Percentiles rank a stretch among this genome's conserved stretches.
Evolutionary conservation across 2,797 vertebrate genomes (phyloP).

Genomic region (Scarus forsteni): DNA sequence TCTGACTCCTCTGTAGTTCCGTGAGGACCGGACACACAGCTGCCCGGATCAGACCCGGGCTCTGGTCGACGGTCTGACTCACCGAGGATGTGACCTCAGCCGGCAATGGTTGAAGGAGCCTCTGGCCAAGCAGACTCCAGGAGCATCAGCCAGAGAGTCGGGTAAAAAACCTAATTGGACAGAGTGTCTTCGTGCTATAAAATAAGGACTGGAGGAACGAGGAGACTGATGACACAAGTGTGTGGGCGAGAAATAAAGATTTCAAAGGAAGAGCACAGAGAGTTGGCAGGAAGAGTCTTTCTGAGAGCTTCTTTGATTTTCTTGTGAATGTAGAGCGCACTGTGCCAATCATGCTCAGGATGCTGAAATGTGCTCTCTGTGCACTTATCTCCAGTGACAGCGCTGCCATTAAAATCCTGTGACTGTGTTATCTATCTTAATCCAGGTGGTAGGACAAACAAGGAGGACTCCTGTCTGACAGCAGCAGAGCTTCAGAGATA

Average conservation of each 20-base stretch:
- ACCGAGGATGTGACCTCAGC: slow-evolving; percentile 57
- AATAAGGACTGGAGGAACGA: background rate
- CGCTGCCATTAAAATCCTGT: background rate
- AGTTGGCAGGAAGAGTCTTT: slow-evolving; percentile 41
- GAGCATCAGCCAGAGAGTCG: slow-evolving; percentile 23
- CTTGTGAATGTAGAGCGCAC: background rate
- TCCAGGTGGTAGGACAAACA: slow-evolving; percentile 41
- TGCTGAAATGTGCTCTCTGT: background rate
- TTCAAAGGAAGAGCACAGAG: slow-evolving; percentile 36
- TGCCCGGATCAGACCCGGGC: slow-evolving; percentile 62
- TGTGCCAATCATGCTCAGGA: slow-evolving; percentile 13
- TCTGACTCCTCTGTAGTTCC: slow-evolving; percentile 73
- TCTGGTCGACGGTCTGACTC: slow-evolving; percentile 62
- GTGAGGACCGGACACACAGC: slow-evolving; percentile 59
- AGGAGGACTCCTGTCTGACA: slow-evolving; percentile 43
- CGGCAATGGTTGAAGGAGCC: slow-evolving; percentile 49
- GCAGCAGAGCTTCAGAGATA: slow-evolving; percentile 53
- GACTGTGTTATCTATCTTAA: background rate
- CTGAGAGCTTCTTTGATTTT: slow-evolving; percentile 15
- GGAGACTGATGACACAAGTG: slow-evolving; percentile 28
- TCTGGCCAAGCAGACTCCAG: slow-evolving; percentile 36
- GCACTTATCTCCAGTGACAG: background rate
- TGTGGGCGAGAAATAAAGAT: slow-evolving; percentile 45
- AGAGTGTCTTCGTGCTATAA: background rate
- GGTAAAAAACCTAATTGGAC: slow-evolving; percentile 56